Conservation (phyloP, 1,140 invertebrate species). For the Lycorma delicatula region DNA sequence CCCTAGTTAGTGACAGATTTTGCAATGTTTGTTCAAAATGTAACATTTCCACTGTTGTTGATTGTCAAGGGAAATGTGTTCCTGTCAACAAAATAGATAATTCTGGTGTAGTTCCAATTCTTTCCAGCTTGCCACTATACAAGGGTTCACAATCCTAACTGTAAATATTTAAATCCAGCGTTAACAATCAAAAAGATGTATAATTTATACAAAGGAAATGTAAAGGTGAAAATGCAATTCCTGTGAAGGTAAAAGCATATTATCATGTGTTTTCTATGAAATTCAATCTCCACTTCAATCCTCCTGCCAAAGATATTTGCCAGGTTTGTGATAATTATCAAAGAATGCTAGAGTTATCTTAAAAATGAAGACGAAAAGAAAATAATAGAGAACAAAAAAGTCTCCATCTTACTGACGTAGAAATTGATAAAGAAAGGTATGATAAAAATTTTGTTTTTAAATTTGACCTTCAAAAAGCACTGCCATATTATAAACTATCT, state of each 20-base stretch:
- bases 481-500: conserved; percentile 26
- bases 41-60: neutral
- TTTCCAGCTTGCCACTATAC: neutral
- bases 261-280: neutral
- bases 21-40: neutral
- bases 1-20: neutral
- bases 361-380: neutral
- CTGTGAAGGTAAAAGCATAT: neutral
- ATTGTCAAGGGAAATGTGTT: neutral
- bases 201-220: neutral
- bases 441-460: conserved; percentile 20
- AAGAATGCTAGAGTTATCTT: too few species aligned
- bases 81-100: neutral
- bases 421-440: neutral
- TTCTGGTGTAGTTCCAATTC: neutral
- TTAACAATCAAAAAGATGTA: neutral
- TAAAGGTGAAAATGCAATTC: neutral
- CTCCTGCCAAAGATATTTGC: too few species aligned
- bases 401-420: neutral
- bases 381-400: neutral
- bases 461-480: conserved; percentile 28
- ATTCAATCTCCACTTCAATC: neutral
- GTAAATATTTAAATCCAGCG: neutral
- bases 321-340: too few species aligned
- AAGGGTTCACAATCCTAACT: neutral